Base-by-base conservation (phyloP, 2,797 vertebrate species). In the Danio tinwini region DNA sequence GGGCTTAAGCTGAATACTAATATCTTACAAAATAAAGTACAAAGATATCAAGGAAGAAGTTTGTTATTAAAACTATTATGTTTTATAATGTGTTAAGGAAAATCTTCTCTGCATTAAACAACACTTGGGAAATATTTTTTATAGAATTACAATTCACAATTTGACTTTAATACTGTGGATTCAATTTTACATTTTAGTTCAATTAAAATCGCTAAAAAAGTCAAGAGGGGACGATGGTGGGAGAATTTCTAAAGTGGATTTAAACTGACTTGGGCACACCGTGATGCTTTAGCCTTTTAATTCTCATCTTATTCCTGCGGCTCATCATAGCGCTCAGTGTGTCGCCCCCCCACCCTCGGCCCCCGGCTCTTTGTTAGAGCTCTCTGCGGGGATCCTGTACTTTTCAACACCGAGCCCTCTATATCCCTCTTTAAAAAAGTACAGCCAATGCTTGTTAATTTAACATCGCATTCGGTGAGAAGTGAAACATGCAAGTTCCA, bases 191-290 rank as follows among this genome's bases (percentile, higher is more conserved):
- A 44, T 21, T 10, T 49, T 59, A n/a, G 52, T 64, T 6, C n/a
- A n/a, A 17, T 21, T 3, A 16, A 45, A 45, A 45, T 10, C 45
- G 44, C 10, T n/a, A 45, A 45, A 10, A 45, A 77, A 29, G 62
- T 58, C 62, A 17, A 67, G 42, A 42, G 52, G 39, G 45, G 42
- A 45, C 8, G 5, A n/a, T 17, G 39, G 47, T 14, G 50, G 17
- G 53, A 78, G 75, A 39, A 74, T 80, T 61, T 52, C 70, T 81
- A 76, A 81, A 82, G 80, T 80, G 63, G 74, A 70, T 75, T 70
- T 63, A 73, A 59, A 72, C 70, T 67, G 58, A 82, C 74, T 73
- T 77, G 53, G 69, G 71, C 56, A 50, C 47, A 74, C 59, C 68
- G 71, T 56, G 74, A 62, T 1, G 9, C 39, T 78, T 86, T 74